A percentile compares a stretch with the other conserved stretches of the same genome.
These are phyloP conservation scores for Thaumetopoea pityocampa DNA, from an alignment of 1,140 invertebrate species.

Conservation along the genomic window DNA sequence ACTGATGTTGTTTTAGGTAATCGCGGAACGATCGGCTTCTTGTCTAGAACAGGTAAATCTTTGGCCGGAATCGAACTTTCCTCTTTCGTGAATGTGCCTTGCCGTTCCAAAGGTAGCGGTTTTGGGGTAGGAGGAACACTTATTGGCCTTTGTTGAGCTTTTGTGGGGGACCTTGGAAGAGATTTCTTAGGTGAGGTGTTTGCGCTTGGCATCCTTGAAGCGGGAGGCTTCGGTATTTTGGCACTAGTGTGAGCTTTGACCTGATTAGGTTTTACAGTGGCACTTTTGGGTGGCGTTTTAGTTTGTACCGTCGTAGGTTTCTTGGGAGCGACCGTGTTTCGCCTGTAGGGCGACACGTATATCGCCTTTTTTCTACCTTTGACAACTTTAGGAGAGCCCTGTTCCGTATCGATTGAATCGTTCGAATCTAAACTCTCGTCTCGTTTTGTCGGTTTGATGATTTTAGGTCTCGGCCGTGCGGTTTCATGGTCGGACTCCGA, in stretches of 20 bases:
- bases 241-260: conserved; percentile 40
- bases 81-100: conserved; percentile 93
- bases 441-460: conserved; percentile 75
- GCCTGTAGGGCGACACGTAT: conserved; percentile 79
- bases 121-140: conserved; percentile 35
- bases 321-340: conserved; percentile 45
- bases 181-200: conserved; percentile 55
- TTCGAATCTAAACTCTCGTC: conserved; percentile 62
- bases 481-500: conserved; percentile 65
- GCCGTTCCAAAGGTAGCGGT: conserved; percentile 79
- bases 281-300: conserved; percentile 31
- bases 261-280: conserved; percentile 22
- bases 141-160: conserved; percentile 38
- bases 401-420: conserved; percentile 57
- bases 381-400: conserved; percentile 79
- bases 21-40: conserved; percentile 53
- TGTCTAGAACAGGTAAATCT: conserved; percentile 62
- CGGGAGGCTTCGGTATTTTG: conserved; percentile 40
- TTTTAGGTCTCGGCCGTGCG: conserved; percentile 74
- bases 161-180: conserved; percentile 35
- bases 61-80: conserved; percentile 75
- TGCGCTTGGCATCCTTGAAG: conserved; percentile 34
- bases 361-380: conserved; percentile 85
- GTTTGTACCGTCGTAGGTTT: conserved; percentile 30
- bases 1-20: conserved; percentile 46